Base-by-base conservation (phyloP, 2,888 invertebrate genomes). In the Zhuqinia jingwanae region DNA sequence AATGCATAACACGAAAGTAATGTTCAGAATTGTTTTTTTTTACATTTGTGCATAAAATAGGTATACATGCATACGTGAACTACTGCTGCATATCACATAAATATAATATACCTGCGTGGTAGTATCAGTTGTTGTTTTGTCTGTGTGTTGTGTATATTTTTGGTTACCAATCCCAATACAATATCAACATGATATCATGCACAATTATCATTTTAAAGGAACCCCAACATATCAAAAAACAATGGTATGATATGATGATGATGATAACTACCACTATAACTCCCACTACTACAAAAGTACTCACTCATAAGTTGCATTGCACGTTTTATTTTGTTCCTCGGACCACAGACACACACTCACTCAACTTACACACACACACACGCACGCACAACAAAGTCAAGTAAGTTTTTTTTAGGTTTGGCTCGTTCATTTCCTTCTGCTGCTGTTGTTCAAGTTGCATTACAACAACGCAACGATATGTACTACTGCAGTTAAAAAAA, bases 381-480 rank as follows among this genome's bases (percentile, higher is more conserved):
- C 73, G 53, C 76, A 76, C 76, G 76, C 76, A 76, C 76, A 53
- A 76, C 56, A 76, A 22, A 76, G 58, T 56, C 36, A 36, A n/a
- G n/a, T n/a, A n/a, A n/a, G n/a, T n/a, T n/a, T n/a, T n/a, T n/a
- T n/a, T n/a, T n/a, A n/a, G n/a, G 36, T 36, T 36, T 76, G 27
- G 76, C n/a, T n/a, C n/a, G n/a, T n/a, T 76, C 76, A 58, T 30
- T 76, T 76, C 56, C 58, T 76, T 76, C 25, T 17, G 3, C 47
- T 47, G 10, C 42, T 63, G 22, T 56, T 45, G 42, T 36, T n/a
- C 27, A 53, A 75, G 73, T 53, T 81, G 81, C 58, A 58, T 68
- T 63, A 45, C 60, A 63, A n/a, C n/a, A n/a, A 27, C 65, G 65
- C 65, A 75, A 30, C 36, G 53, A n/a, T n/a, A n/a, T n/a, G n/a